A percentile compares a stretch with the other conserved stretches of the same genome.
Evolutionary conservation across 2,797 vertebrate species (phyloP).

Genomic region (Oryzias dopingdopingensis): DNA sequence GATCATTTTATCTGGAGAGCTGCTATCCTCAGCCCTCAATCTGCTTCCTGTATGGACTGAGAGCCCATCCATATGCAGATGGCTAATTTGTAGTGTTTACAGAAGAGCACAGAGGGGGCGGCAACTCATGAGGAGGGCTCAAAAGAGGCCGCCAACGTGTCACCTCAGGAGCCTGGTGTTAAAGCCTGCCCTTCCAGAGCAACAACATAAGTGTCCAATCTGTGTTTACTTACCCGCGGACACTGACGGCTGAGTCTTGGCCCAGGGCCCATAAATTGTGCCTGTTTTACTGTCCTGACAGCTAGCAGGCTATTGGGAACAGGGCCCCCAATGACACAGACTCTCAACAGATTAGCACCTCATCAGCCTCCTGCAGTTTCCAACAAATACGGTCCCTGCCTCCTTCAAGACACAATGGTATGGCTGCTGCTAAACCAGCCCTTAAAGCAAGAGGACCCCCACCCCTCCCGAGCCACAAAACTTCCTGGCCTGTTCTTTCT

Average conservation of each 20-base stretch:
- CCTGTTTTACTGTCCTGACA: constrained; percentile 74
- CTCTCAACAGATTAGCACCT: constrained; percentile 88
- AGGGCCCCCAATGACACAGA: constrained; percentile 70
- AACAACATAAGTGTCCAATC: constrained; percentile 73
- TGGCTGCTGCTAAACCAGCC: constrained; percentile 83
- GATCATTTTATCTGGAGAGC: constrained; percentile 43
- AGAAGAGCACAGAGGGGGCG: constrained; percentile 60
- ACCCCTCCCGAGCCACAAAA: constrained; percentile 58
- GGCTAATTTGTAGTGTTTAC: constrained; percentile 74
- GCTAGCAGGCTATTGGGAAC: constrained; percentile 80
- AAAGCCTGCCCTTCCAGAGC: constrained; percentile 62
- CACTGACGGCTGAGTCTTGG: constrained; percentile 65
- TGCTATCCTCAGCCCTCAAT: constrained; percentile 40
- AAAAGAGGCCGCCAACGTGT: constrained; percentile 66
- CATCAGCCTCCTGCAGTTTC: constrained; percentile 89
- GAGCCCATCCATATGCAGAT: constrained; percentile 77
- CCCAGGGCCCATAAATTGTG: constrained; percentile 76
- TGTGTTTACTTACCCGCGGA: constrained; percentile 82
- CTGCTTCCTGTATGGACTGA: constrained; percentile 69
- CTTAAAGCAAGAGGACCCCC: constrained; percentile 67
- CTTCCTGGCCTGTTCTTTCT: constrained; percentile 84
- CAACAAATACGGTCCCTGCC: constrained; percentile 86
- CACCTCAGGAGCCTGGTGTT: constrained; percentile 65
- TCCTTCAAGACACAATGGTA: constrained; percentile 83
- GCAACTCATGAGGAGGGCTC: constrained; percentile 64